Percentiles rank a stretch among this genome's conserved stretches.
These are phyloP conservation scores for Ligdia adustata DNA, from an alignment of 2,888 invertebrate species.

Conservation along the genomic window DNA sequence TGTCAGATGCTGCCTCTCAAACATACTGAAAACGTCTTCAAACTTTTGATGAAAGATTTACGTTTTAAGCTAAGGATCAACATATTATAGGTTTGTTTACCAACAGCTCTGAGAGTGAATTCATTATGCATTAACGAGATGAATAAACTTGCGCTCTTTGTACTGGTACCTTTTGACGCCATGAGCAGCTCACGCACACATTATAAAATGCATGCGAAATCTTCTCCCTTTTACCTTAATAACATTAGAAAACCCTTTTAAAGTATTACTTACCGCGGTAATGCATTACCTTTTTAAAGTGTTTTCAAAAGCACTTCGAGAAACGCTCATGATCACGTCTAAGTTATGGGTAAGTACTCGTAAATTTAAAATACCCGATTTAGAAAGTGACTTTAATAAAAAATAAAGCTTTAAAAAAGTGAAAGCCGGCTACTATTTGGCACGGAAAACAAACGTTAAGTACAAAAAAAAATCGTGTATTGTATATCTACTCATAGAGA, in stretches of 20 bases:
- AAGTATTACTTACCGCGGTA: too few relatives aligned
- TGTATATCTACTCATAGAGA: too few relatives aligned
- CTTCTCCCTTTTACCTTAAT: neutral
- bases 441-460: too few relatives aligned
- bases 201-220: constrained; percentile 2
- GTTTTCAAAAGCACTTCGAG: too few relatives aligned
- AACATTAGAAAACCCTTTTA: neutral
- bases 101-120: constrained; percentile 18
- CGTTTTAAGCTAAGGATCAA: constrained; percentile 26
- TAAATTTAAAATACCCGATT: too few relatives aligned
- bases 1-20: constrained; percentile 43
- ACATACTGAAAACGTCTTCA: constrained; percentile 39
- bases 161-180: constrained; percentile 12
- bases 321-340: neutral
- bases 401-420: too few relatives aligned
- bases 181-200: constrained; percentile 13
- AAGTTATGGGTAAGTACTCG: too few relatives aligned
- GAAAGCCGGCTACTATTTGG: too few relatives aligned
- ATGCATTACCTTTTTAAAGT: too few relatives aligned
- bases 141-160: constrained; percentile 5
- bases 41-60: constrained; percentile 42
- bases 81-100: constrained; percentile 29
- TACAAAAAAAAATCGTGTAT: too few relatives aligned
- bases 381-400: too few relatives aligned
- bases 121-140: constrained; percentile 18